Conservation (phyloP, 2,797 vertebrate species). For the Choloepus didactylus region DNA sequence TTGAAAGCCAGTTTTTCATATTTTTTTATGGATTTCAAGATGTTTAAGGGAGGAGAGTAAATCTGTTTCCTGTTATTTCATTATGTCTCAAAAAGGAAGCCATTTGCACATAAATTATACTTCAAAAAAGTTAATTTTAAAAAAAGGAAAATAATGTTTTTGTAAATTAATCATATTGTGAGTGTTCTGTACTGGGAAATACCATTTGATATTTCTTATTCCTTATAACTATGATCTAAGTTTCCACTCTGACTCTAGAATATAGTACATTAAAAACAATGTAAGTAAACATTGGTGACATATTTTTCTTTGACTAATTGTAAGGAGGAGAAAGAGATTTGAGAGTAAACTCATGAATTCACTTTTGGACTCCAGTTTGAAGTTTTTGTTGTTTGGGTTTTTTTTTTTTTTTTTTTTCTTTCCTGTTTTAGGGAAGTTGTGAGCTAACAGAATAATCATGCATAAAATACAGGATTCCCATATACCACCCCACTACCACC, state of each 20-base stretch:
- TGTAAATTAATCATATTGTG: neutral
- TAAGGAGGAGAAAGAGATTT: constrained; percentile 22
- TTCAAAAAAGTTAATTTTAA: neutral
- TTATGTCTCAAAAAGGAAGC: neutral
- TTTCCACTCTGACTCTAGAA: constrained; percentile 37
- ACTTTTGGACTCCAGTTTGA: neutral
- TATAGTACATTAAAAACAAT: neutral
- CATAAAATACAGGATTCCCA: too few relatives aligned
- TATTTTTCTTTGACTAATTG: constrained; percentile 21
- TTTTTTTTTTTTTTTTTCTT: too few relatives aligned
- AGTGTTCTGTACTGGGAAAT: constrained; percentile 12
- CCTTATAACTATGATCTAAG: neutral
- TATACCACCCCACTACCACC: too few relatives aligned
- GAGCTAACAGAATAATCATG: too few relatives aligned
- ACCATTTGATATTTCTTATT: constrained; percentile 21
- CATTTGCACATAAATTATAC: constrained; percentile 6
- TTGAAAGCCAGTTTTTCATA: neutral
- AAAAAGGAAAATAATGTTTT: neutral
- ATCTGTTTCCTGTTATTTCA: neutral
- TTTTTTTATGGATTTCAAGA: neutral
- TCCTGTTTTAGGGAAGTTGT: too few relatives aligned
- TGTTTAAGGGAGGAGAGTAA: neutral
- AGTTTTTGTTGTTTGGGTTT: neutral
- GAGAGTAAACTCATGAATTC: neutral
- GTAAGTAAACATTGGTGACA: neutral